These are phyloP conservation scores for Hyppa rectilinea DNA, from an alignment of 2,888 invertebrate species.

Conservation along the genomic window DNA sequence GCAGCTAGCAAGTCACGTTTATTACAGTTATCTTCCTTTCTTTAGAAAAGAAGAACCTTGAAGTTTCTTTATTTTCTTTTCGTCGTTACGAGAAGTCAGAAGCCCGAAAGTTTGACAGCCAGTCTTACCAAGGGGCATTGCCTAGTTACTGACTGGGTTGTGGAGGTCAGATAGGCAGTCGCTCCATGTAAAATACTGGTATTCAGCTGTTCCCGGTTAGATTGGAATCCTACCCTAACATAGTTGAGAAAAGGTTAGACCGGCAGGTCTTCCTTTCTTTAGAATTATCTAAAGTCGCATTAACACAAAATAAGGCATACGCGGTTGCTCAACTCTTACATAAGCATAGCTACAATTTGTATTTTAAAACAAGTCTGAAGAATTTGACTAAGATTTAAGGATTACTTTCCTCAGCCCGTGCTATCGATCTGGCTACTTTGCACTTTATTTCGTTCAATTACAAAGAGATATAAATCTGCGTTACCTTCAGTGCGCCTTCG, in stretches of 20 bases:
- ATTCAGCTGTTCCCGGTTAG: no score
- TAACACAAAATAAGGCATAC: slow-evolving; percentile 14
- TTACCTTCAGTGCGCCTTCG: slow-evolving; percentile 3
- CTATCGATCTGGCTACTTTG: slow-evolving; percentile 1
- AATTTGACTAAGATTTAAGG: slow-evolving; percentile 12
- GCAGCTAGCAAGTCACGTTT: not conserved
- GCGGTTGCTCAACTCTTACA: slow-evolving; percentile 18
- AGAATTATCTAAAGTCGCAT: not conserved
- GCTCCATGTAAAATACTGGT: no score
- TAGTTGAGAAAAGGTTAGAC: no score
- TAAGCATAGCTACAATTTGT: slow-evolving; percentile 37
- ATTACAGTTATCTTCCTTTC: not conserved
- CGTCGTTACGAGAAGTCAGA: no score
- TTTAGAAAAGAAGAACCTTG: no score
- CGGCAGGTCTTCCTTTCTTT: not conserved
- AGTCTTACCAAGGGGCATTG: no score
- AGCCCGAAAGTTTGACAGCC: no score
- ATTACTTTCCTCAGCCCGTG: not conserved
- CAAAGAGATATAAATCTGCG: slow-evolving; percentile 33
- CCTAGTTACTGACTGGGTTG: no score
- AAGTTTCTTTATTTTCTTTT: no score
- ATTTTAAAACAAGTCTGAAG: slow-evolving; percentile 21
- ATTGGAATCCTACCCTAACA: no score
- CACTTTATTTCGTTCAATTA: slow-evolving; percentile 45
- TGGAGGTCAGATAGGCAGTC: no score